Evolutionary conservation across 2,797 vertebrate species (phyloP), one percentile per base, ranked within the genome.

Genomic region (Sciaenops ocellatus): DNA sequence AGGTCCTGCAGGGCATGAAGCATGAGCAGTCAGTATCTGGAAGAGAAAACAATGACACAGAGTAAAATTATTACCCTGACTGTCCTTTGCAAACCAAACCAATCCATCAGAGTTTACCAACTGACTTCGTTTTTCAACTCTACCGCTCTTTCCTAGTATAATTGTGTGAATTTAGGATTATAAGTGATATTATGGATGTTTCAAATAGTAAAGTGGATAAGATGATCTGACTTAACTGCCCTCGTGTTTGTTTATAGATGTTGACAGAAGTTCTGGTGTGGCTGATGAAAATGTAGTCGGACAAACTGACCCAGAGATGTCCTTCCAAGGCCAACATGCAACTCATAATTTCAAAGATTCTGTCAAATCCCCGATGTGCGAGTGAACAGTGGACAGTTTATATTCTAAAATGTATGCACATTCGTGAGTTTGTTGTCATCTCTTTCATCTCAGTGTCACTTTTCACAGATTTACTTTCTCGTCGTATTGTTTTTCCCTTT

Each of bases 351-450:
- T 60, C 16, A 73, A 60, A 41, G 51, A 60, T 59, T 38, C 63
- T 75, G 65, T 85, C 79, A 66, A 52, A 28, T 56, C 18, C 68
- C 11, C 13, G 12, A 26, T 64, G 1, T 74, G 38, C 82, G 82
- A 78, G 20, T 67, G 24, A 64, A 57, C 11, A 22, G 11, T 3
- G 47, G 66, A 44, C 55, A 34, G n/a, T 54, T 75, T 34, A 34
- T 70, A 46, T 75, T 57, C 54, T 50, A n/a, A 34, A 30, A 51
- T 67, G 42, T 47, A 55, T 73, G 46, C 30, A 68, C 34, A 22
- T 16, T 65, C 60, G 28, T 75, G 30, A 48, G 73, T 67, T 68
- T 44, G 17, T 68, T 79, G 85, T 85, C 78, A 78, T 66, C 59
- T 66, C 22, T 81, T 22, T 61, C 48, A 34, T 80, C 61, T 83